phyloP scores from a whole-genome alignment of 2,888 invertebrate species.

The Aspidiotus rigidus region DNA sequence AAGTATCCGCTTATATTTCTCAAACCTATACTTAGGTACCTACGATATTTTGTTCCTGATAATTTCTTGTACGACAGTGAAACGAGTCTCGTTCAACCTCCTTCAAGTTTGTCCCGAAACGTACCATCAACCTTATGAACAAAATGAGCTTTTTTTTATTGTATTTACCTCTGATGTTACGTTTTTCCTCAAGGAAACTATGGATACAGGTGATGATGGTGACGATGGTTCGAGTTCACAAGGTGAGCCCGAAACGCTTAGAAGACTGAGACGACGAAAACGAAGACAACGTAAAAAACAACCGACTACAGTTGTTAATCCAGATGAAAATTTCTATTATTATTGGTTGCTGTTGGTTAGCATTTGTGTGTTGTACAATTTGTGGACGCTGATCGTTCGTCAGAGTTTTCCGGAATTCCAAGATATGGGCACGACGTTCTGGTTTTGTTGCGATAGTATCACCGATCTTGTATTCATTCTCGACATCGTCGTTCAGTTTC shows the following conservation, averaged over 20 bases:
- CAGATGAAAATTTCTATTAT: constrained; percentile 92
- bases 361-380: constrained; percentile 81
- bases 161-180: constrained; percentile 3
- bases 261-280: constrained; percentile 43
- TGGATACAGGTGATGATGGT: constrained; percentile 46
- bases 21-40: no score
- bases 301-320: constrained; percentile 78
- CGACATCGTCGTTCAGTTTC: constrained; percentile 82
- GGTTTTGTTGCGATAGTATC: constrained; percentile 73
- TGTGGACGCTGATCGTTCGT: constrained; percentile 90
- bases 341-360: constrained; percentile 89
- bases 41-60: no score
- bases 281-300: constrained; percentile 58
- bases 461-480: constrained; percentile 79
- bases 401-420: constrained; percentile 89
- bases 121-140: no score
- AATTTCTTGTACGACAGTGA: no score
- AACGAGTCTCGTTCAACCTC: no score
- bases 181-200: constrained; percentile 44
- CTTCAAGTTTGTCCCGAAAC: no score
- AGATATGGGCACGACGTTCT: constrained; percentile 61
- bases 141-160: no score
- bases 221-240: constrained; percentile 44
- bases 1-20: no score
- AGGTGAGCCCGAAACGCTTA: constrained; percentile 49